Evolutionary conservation across 2,113 vertebrate species (phyloP).

Genomic region (Stegastes partitus): DNA sequence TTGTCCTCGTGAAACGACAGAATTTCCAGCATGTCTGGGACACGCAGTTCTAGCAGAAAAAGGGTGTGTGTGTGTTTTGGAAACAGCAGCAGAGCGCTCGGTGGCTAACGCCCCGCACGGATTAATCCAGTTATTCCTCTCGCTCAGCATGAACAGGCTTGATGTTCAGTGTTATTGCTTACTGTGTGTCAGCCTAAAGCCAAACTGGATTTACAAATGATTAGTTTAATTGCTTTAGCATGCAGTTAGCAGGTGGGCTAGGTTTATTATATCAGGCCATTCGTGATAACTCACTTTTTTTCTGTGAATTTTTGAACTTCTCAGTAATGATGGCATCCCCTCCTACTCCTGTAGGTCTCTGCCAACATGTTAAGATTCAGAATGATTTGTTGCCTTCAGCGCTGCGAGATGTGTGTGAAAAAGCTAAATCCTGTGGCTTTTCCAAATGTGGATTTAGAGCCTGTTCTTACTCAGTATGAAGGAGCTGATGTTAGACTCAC

Average conservation of each 20-base stretch:
- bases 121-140: constrained; percentile 48
- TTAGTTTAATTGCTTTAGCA: neutral
- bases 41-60: neutral
- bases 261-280: neutral
- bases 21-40: constrained; percentile 12
- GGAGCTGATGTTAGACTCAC: constrained; percentile 3
- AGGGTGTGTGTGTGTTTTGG: constrained; percentile 41
- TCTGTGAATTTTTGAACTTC: neutral
- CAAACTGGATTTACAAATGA: constrained; percentile 34
- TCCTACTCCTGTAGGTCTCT: neutral
- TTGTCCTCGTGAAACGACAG: constrained; percentile 8
- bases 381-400: neutral
- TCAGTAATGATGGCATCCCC: no score
- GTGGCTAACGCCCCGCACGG: neutral
- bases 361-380: neutral
- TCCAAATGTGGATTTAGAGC: constrained; percentile 23
- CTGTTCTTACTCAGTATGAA: neutral
- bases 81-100: neutral
- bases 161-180: constrained; percentile 3
- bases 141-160: constrained; percentile 21
- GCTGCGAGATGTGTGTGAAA: neutral
- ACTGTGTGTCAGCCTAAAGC: neutral
- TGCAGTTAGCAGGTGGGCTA: constrained; percentile 11
- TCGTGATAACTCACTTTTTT: neutral
- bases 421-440: constrained; percentile 4